Base-by-base conservation (phyloP, 2,797 vertebrate genomes). In the Sebastes vulpes region DNA sequence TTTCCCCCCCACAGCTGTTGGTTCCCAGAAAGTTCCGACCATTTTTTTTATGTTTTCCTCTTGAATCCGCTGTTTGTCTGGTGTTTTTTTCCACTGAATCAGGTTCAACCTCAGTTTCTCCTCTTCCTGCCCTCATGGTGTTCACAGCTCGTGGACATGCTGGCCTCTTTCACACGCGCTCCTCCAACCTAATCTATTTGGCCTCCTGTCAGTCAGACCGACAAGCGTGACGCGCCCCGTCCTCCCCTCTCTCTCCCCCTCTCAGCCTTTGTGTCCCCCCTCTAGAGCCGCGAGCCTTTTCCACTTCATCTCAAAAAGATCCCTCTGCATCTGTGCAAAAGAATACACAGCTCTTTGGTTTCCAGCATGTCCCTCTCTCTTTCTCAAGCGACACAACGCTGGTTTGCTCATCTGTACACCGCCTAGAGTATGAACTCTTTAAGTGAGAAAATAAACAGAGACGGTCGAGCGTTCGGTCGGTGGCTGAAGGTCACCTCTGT, bases 401-500 rank as follows among this genome's bases (percentile, higher is more conserved):
- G 46, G 35, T 78, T 23, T 4, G 50, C 65, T 85, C 78, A 52
- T 85, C 76, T 63, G 65, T 75, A 75, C 63, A 42, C 59, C 18
- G 23, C 67, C 42, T 48, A 5, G n/a, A 75, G 60, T 79, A 75
- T 65, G 72, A 84, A 89, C 81, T 85, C 83, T 50, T n/a, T 53
- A 50, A 79, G 72, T 72, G 75, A 61, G 75, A 82, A 71, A 86
- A 92, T 83, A 82, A 86, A 84, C 83, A 87, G 48, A 71, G 9
- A 57, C 38, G 61, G 32, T 57, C 31, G 58, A 67, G 69, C 58
- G 23, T 76, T 66, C 12, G 23, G 85, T 86, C 26, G 31, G 56
- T 63, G 73, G 65, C 77, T 86, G 84, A 90, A 93, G 92, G 93
- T 94, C 88, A 88, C 76, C 82, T 93, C 90, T 91, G 93, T 90